Base-by-base conservation (phyloP, 1,140 invertebrate species). In the Brachionus manjavacas region DNA sequence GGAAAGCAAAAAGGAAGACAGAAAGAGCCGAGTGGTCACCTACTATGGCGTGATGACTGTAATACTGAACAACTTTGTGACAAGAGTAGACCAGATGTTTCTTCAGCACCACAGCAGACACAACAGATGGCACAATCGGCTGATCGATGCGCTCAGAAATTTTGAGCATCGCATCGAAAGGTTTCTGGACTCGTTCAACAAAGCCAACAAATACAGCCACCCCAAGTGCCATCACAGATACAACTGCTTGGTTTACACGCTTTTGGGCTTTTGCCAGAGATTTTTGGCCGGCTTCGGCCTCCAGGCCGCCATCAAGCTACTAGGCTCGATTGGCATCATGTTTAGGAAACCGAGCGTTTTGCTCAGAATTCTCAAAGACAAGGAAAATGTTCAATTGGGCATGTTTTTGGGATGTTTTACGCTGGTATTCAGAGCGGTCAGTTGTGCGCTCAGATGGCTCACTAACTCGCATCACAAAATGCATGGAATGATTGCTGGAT, bases 401-500 rank as follows among this genome's bases (percentile, higher is more conserved):
- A 86, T 87, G 14, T 89, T 89, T 83, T 84, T 89, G 7, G 88
- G 86, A 14, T 86, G 85, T 25, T 88, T 87, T 83, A 85, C 85
- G 52, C 87, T 86, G 4, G 78, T 89, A 8, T 89, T 87, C 79
- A 87, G 87, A 85, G 87, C 72, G 64, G 84, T 88, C 14, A 88
- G 87, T 85, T 89, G 89, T 85, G 43, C 87, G 12, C 84, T 89
- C 25, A 86, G 89, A 20, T 87, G 87, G 87, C 1, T 87, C 0
- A 84, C 88, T 3, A 85, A 88, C 35, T 86, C 86, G 66, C 87
- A 89, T 81, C 81, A 85, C 4, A 70, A 79, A 3, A 7, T 87
- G 4, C 87, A 89, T 85, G 88, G 88, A 4, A 49, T 88, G 12
- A 39, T 89, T 23, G 86, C 87, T 2, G 89, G 89, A 0, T 87